Evolutionary conservation across 2,888 invertebrate genomes (phyloP), one percentile per base, ranked within the genome.

Genomic region (Chydorus sphaericus): DNA sequence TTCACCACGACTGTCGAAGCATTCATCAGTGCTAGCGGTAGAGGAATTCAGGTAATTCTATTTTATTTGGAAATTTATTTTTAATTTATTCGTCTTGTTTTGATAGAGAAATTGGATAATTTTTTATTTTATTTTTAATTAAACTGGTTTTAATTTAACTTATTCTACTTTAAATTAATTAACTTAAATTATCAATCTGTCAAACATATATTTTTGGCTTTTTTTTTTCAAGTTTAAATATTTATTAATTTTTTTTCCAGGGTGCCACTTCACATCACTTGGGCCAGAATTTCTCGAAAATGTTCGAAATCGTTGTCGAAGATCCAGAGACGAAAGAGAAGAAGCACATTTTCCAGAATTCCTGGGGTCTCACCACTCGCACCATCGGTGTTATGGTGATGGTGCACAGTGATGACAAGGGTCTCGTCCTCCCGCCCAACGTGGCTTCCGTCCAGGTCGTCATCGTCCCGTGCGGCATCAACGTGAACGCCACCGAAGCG

Each of bases 201-300:
- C 10, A 33, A n/a, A 33, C 36, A n/a, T 11, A 10, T 10, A n/a
- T 4, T 14, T 26, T 23, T n/a, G 8, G 16, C 16, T 49, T 3
- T 28, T 49, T 10, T 11, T 23, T 48, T 4, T 26, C 16, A 49
- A 4, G 3, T 49, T 20, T 5, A 23, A 10, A n/a, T 49, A 49
- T 8, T 3, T 49, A 18, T 30, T 50, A 16, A 11, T 4, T 20
- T 8, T 50, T 50, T 5, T 50, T 5, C 29, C 29, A 84, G 77
- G 97, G 94, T 4, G 98, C 85, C 1, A 99, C 98, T 0, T 97
- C 97, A 55, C 98, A 99, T 72, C 93, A 96, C 71, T 73, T 99
- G 56, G 98, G 98, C 0, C 97, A 98, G 73, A 99, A 98, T 74
- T 99, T 99, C 73, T 92, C 96, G 0, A 93, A 91, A 73, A 99